A percentile compares a stretch with the other conserved stretches of the same genome.
These are phyloP conservation scores for Leucoptera coffeella DNA, from an alignment of 2,888 invertebrate genomes.

Conservation along the genomic window DNA sequence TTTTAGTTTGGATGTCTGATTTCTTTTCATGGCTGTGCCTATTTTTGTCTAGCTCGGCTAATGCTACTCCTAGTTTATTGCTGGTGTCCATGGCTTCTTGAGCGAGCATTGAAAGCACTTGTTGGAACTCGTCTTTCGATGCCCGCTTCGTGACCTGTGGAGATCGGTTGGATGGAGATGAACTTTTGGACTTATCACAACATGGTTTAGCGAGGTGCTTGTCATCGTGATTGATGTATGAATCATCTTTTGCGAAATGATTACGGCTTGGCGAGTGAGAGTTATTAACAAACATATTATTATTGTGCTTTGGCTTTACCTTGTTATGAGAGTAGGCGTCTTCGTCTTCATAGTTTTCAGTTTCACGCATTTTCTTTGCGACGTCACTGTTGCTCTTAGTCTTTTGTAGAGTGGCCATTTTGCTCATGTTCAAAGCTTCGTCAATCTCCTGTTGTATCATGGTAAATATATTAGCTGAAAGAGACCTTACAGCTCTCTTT, in stretches of 20 bases:
- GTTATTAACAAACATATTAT: constrained; percentile 44
- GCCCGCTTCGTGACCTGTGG: constrained; percentile 41
- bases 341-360: constrained; percentile 34
- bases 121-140: constrained; percentile 57
- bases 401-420: constrained; percentile 48
- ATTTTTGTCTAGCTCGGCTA: constrained; percentile 53
- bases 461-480: constrained; percentile 79
- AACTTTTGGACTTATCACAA: constrained; percentile 46
- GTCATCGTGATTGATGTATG: constrained; percentile 44
- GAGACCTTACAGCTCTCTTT: constrained; percentile 72
- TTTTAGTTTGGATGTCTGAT: constrained; percentile 36
- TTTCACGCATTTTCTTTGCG: constrained; percentile 36
- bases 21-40: constrained; percentile 28
- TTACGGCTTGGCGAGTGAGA: constrained; percentile 27
- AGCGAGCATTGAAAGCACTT: constrained; percentile 66
- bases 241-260: constrained; percentile 47
- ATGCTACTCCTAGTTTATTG: constrained; percentile 61
- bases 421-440: constrained; percentile 49
- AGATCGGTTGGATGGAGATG: constrained; percentile 53
- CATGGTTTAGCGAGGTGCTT: constrained; percentile 42
- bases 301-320: constrained; percentile 49
- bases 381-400: constrained; percentile 59
- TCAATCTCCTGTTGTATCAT: constrained; percentile 63
- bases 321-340: constrained; percentile 39
- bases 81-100: constrained; percentile 72